Evolutionary conservation across 2,888 invertebrate species (phyloP).

Genomic region (Arctia plantaginis): DNA sequence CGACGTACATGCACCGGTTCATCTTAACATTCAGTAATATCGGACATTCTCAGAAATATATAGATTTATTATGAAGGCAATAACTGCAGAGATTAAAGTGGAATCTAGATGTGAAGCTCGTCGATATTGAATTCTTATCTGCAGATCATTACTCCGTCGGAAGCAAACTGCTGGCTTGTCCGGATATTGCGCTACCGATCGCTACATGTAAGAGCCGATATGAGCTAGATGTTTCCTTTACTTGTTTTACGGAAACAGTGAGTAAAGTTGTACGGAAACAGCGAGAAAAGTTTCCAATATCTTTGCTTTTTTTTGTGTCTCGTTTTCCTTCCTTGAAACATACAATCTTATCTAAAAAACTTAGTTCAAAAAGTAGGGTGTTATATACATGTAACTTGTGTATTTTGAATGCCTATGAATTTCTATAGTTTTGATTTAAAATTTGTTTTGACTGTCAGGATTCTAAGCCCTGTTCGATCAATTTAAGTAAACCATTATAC

Average conservation of each 20-base stretch:
- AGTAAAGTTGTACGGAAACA: slow-evolving; percentile 13
- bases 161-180: slow-evolving; percentile 39
- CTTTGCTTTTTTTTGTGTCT: neutral
- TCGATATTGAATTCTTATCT: slow-evolving; percentile 53
- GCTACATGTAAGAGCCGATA: slow-evolving; percentile 28
- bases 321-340: neutral
- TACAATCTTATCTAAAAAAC: neutral
- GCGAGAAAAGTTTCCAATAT: slow-evolving; percentile 1
- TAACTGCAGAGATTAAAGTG: slow-evolving; percentile 15
- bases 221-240: slow-evolving; percentile 18
- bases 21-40: neutral
- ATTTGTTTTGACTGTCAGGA: neutral
- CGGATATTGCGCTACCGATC: slow-evolving; percentile 55
- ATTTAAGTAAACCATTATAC: neutral
- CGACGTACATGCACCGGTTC: neutral
- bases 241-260: slow-evolving; percentile 19
- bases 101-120: slow-evolving; percentile 41
- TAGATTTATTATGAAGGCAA: neutral
- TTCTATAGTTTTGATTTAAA: neutral
- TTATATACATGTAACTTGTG: neutral
- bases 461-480: neutral
- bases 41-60: neutral
- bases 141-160: slow-evolving; percentile 47
- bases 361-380: too few species aligned
- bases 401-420: neutral